Evolutionary conservation across 2,797 vertebrate species (phyloP).

Genomic region (Sparidentex hasta): DNA sequence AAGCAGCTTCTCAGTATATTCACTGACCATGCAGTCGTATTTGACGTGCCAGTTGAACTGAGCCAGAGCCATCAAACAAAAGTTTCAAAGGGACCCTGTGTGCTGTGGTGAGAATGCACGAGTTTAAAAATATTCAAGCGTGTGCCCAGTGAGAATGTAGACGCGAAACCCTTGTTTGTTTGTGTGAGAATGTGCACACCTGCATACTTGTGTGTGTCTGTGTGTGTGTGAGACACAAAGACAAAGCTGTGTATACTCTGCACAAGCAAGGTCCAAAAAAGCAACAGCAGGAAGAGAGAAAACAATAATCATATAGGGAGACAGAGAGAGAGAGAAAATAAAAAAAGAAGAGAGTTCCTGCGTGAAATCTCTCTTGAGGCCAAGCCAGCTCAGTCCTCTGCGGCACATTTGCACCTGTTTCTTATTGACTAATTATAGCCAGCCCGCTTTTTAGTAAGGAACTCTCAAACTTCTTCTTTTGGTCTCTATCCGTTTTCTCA

Average conservation of each 20-base stretch:
- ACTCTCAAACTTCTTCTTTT: constrained; percentile 81
- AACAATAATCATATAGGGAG: constrained; percentile 56
- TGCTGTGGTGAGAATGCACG: constrained; percentile 26
- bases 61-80: constrained; percentile 38
- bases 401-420: constrained; percentile 74
- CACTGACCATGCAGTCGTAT: background rate
- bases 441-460: constrained; percentile 82
- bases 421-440: constrained; percentile 80
- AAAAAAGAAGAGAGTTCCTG: constrained; percentile 61
- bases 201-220: constrained; percentile 29
- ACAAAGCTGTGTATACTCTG: constrained; percentile 18
- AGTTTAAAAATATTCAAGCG: constrained; percentile 71
- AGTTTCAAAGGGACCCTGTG: constrained; percentile 41
- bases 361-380: constrained; percentile 75
- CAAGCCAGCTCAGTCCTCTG: constrained; percentile 35
- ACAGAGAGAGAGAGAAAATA: constrained; percentile 23
- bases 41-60: constrained; percentile 9
- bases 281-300: constrained; percentile 65
- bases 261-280: constrained; percentile 36
- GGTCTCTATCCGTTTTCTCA: constrained; percentile 62
- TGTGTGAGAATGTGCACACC: constrained; percentile 43
- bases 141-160: constrained; percentile 39
- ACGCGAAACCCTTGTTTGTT: constrained; percentile 6
- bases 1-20: constrained; percentile 5
- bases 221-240: constrained; percentile 23